phyloP scores from a whole-genome alignment of 1,140 invertebrate genomes.

The Procambarus virginalis region DNA sequence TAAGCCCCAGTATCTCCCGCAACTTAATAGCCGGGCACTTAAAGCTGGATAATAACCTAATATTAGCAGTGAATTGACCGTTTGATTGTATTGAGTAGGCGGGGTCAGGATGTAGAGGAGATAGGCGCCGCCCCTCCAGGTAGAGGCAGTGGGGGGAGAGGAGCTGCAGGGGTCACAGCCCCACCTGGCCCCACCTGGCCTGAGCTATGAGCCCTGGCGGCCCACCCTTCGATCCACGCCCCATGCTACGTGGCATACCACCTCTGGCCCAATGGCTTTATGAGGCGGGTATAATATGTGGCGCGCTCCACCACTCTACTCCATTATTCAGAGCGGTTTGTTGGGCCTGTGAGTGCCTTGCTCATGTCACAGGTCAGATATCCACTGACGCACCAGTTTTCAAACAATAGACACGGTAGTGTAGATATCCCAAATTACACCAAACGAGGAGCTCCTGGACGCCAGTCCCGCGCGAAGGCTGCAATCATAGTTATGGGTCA shows the following conservation, averaged over 20 bases:
- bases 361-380: slow-evolving; percentile 20
- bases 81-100: not conserved
- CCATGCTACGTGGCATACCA: slow-evolving; percentile 38
- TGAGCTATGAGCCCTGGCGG: slow-evolving; percentile 41
- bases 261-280: slow-evolving; percentile 13
- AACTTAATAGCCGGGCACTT: not conserved
- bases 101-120: slow-evolving; percentile 11
- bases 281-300: slow-evolving; percentile 44
- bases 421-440: not conserved
- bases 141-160: slow-evolving; percentile 14
- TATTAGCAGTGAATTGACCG: not conserved
- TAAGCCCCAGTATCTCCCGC: not conserved
- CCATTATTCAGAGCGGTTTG: slow-evolving; percentile 40
- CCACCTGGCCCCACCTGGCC: slow-evolving; percentile 31
- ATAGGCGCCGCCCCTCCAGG: slow-evolving; percentile 37
- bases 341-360: slow-evolving; percentile 25
- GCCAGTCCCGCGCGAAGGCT: not conserved
- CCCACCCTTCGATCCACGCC: slow-evolving; percentile 42
- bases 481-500: not conserved
- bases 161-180: slow-evolving; percentile 19
- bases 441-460: not conserved
- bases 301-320: slow-evolving; percentile 14
- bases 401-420: not conserved
- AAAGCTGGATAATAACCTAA: not conserved
- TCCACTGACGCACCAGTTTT: not conserved